These are phyloP conservation scores for Drosophila rhopaloa DNA, from an alignment of 1,140 invertebrate species.

Conservation along the genomic window DNA sequence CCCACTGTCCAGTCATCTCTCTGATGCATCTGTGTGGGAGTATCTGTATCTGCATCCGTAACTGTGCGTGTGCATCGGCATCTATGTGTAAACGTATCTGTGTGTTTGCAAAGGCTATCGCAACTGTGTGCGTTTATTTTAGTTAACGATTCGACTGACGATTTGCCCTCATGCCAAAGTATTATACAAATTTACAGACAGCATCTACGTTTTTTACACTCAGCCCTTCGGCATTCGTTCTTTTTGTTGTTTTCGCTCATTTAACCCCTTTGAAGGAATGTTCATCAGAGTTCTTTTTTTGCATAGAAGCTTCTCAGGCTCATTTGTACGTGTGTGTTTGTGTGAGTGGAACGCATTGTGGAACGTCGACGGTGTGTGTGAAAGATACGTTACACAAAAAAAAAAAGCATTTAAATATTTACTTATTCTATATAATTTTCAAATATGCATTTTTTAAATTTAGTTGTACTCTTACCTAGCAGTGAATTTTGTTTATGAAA, in stretches of 20 bases:
- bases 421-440: neutral
- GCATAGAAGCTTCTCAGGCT: constrained; percentile 20
- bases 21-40: constrained; percentile 25
- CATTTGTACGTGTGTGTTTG: constrained; percentile 10
- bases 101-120: constrained; percentile 12
- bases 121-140: constrained; percentile 58
- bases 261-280: constrained; percentile 79
- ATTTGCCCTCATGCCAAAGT: constrained; percentile 48
- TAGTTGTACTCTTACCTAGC: neutral
- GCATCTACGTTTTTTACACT: constrained; percentile 57
- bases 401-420: neutral
- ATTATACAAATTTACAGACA: constrained; percentile 66
- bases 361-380: constrained; percentile 62
- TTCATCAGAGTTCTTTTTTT: constrained; percentile 51
- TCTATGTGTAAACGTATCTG: constrained; percentile 13
- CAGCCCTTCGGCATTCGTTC: constrained; percentile 51
- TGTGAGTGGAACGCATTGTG: constrained; percentile 70
- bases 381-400: constrained; percentile 21
- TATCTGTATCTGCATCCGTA: constrained; percentile 29
- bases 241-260: constrained; percentile 65
- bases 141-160: constrained; percentile 51
- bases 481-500: neutral
- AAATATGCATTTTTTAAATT: neutral
- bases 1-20: constrained; percentile 32
- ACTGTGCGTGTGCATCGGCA: constrained; percentile 13